Conservation (phyloP, 2,888 invertebrate species). For the Hetaerina titia region DNA sequence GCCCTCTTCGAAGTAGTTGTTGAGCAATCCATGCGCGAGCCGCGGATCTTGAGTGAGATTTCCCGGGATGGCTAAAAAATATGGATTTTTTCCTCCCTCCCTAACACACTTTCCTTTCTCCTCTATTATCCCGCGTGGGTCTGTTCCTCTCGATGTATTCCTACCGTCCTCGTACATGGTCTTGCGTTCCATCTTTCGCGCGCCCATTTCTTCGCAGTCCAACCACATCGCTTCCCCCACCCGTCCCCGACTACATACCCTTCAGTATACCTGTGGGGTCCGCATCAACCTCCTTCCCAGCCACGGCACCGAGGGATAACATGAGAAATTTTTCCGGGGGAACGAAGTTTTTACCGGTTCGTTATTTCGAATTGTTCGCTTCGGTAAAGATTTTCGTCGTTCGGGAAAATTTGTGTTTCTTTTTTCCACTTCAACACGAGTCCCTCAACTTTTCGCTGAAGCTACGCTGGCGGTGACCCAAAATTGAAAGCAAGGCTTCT, state of each 20-base stretch:
- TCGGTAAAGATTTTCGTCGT: background rate
- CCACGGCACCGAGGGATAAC: background rate
- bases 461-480: conserved; percentile 12
- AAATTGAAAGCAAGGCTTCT: background rate
- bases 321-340: background rate
- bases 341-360: conserved; percentile 35
- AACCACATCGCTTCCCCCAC: too few species aligned
- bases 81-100: background rate
- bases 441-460: background rate
- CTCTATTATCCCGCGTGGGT: too few species aligned
- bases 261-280: too few species aligned
- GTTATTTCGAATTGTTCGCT: conserved; percentile 29
- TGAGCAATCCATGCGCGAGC: background rate
- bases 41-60: background rate
- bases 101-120: too few species aligned
- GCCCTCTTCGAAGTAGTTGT: background rate
- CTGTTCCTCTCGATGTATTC: too few species aligned
- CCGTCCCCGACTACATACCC: too few species aligned
- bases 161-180: too few species aligned
- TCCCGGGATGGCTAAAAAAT: background rate
- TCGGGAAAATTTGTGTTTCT: background rate
- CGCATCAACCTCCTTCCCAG: background rate
- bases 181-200: too few species aligned
- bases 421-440: background rate
- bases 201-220: too few species aligned